phyloP scores from a whole-genome alignment of 2,797 vertebrate species.

The Lepilemur septentrionalis region DNA sequence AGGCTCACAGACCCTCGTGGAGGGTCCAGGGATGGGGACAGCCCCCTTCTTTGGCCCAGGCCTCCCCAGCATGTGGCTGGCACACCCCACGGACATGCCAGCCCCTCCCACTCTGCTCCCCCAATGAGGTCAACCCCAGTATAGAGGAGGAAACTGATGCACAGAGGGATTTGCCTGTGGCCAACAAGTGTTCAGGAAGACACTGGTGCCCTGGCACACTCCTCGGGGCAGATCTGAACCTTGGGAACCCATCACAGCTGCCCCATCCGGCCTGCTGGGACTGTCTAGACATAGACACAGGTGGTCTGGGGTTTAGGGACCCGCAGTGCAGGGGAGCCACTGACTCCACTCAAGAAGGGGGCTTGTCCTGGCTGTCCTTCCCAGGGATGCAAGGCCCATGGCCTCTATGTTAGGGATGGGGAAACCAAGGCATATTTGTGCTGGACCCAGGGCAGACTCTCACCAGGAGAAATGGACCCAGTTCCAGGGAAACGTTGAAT shows the following conservation, averaged over 20 bases:
- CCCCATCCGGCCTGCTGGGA: neutral
- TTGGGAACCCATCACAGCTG: accelerated
- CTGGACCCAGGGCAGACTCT: neutral
- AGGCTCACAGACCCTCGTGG: neutral
- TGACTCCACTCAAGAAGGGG: neutral
- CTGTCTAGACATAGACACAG: accelerated
- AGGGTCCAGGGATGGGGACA: neutral
- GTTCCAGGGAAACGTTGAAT: accelerated
- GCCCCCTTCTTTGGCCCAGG: neutral
- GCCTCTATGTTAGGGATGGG: too few relatives aligned
- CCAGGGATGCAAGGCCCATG: neutral
- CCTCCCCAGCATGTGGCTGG: accelerated
- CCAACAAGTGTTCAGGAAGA: neutral
- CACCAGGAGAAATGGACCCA: neutral
- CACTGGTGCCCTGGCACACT: neutral
- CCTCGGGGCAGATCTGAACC: accelerated
- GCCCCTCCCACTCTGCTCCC: accelerated
- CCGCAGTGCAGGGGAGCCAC: too few relatives aligned
- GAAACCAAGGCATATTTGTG: neutral
- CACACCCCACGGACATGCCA: accelerated
- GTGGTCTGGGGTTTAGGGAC: too few relatives aligned
- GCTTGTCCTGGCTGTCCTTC: neutral
- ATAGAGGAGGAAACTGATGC: neutral
- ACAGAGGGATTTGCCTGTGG: neutral
- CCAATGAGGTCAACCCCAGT: too few relatives aligned